phyloP scores from a whole-genome alignment of 2,113 vertebrate genomes.

The Trinectes maculatus region DNA sequence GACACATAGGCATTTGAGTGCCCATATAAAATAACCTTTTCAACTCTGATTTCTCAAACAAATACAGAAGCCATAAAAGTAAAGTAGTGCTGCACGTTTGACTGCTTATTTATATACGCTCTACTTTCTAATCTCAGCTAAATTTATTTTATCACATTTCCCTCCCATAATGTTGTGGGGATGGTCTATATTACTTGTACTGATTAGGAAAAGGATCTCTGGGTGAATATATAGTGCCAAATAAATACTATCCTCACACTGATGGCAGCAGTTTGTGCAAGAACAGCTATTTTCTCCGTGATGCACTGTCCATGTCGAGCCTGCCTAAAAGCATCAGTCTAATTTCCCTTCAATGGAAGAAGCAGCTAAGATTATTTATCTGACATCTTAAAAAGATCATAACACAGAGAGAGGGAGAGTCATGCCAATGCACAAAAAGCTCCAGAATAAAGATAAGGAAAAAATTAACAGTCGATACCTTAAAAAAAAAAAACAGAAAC shows the following conservation, averaged over 20 bases:
- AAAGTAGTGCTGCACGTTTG: background rate
- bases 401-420: background rate
- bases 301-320: slow-evolving; percentile 14
- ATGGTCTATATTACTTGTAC: background rate
- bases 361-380: slow-evolving; percentile 24
- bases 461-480: background rate
- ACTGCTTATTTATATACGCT: background rate
- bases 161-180: background rate
- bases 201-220: background rate
- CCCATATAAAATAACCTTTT: slow-evolving; percentile 3
- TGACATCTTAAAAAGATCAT: slow-evolving; percentile 23
- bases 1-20: slow-evolving; percentile 24
- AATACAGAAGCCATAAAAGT: slow-evolving; percentile 23
- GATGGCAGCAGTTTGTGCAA: slow-evolving; percentile 1
- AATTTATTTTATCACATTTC: background rate
- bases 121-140: slow-evolving; percentile 9
- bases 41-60: slow-evolving; percentile 27
- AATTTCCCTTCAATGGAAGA: slow-evolving; percentile 9
- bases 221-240: slow-evolving; percentile 29
- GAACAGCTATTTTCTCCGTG: slow-evolving; percentile 23
- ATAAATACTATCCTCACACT: slow-evolving; percentile 32
- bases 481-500: background rate
- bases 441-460: too few species aligned
- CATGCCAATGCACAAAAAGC: too few species aligned
- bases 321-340: slow-evolving; percentile 35